These are phyloP conservation scores for Vanacampus margaritifer DNA, from an alignment of 2,113 vertebrate species.

Conservation along the genomic window DNA sequence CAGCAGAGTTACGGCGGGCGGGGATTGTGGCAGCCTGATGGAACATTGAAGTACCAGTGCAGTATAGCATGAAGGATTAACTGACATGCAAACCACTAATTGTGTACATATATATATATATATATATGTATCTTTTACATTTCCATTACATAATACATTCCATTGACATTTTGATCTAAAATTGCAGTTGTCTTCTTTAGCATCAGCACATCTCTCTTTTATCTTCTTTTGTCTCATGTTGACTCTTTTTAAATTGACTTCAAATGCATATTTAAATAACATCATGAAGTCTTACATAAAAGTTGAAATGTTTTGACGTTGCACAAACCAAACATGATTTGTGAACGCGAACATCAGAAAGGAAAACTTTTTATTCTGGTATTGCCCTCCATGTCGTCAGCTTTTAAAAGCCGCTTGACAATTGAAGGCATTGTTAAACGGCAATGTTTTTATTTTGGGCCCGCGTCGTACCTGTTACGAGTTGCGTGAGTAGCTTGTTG, in stretches of 20 bases:
- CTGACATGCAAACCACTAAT: neutral
- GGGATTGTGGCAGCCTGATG: neutral
- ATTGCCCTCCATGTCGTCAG: slow-evolving; percentile 25
- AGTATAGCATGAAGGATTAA: neutral
- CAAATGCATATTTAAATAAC: neutral
- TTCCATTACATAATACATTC: neutral
- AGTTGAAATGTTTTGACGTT: neutral
- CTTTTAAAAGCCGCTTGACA: neutral
- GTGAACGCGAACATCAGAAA: neutral
- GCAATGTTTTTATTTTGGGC: neutral
- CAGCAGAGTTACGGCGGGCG: neutral
- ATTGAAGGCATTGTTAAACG: slow-evolving; percentile 6
- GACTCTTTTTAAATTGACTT: neutral
- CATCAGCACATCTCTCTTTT: neutral
- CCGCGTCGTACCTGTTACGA: slow-evolving; percentile 82
- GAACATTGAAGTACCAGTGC: neutral
- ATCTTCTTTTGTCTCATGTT: no score
- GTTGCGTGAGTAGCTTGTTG: slow-evolving; percentile 89
- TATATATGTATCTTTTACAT: no score
- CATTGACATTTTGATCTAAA: neutral
- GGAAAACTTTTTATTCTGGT: neutral
- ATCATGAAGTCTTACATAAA: neutral
- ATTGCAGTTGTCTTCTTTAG: neutral
- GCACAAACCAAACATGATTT: neutral
- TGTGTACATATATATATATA: no score